Evolutionary conservation across 2,797 vertebrate species (phyloP), one percentile per base, ranked within the genome.

Genomic region (Clarias platycephalus): DNA sequence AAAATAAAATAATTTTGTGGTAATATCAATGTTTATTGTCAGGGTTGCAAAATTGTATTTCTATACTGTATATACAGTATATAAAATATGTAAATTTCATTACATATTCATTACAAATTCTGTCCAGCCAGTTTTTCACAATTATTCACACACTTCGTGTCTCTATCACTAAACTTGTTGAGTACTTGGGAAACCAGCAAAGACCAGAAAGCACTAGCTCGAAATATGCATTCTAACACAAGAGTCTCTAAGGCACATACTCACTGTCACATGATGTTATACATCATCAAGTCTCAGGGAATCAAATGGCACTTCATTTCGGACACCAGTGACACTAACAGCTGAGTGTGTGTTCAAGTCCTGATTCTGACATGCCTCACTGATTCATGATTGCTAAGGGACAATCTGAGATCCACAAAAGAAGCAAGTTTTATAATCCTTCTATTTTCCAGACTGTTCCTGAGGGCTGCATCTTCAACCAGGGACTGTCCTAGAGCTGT

Each of bases 231-330:
- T 16, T 18, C 37, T n/a, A 4, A 13, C 22, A 3, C 31, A 68
- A 22, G 66, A 31, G 34, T 37, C 66, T 20, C 3, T 40, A 40
- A 70, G 2, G 18, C 40, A 49, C 40, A 72, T 40, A 72, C 40
- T 26, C 70, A 26, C 6, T 49, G 12, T 26, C 40, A 49, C 40
- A 13, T 72, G 24, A 72, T 49, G 44, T 9, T 28, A 66, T 26
- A 66, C 13, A 28, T 66, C 64, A 74, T 49, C 71, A 26, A 74
- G 71, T 26, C 71, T 72, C 68, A 49, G 22, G 24, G 40, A 71
- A 71, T 72, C 40, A 49, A 72, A 49, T 16, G 5, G 40, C 12
- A n/a, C 70, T 49, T 72, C 24, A 15, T 72, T 72, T 49, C 26
- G 40, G 7, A 6, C 40, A 15, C 2, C 40, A 16, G 40, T 71